phyloP scores from a whole-genome alignment of 2,797 vertebrate species.

The Falco cherrug region DNA sequence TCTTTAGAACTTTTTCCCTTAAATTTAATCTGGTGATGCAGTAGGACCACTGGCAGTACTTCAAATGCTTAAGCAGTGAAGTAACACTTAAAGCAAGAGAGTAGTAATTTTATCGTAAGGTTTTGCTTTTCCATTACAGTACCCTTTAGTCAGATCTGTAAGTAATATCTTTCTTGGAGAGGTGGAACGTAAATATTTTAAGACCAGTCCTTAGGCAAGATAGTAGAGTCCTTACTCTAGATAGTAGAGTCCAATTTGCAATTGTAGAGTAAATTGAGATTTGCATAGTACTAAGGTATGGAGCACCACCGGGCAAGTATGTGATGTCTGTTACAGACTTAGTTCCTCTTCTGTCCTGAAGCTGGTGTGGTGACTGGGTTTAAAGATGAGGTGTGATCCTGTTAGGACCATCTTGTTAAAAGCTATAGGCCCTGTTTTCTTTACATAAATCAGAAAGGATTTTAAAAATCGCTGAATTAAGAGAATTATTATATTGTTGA shows the following conservation, averaged over 20 bases:
- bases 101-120: not conserved
- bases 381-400: not conserved
- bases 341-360: not conserved
- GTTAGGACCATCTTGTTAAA: not conserved
- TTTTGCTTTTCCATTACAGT: not conserved
- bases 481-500: not conserved
- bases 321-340: not conserved
- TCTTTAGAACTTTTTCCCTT: not conserved
- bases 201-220: not conserved
- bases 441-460: not conserved
- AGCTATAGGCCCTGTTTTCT: not conserved
- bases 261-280: not conserved
- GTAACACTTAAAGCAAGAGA: not conserved
- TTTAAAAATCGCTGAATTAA: not conserved
- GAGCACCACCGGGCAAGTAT: not conserved
- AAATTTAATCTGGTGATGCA: not conserved
- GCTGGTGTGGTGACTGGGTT: not conserved
- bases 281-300: rapidly evolving
- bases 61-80: not conserved
- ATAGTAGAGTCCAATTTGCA: not conserved
- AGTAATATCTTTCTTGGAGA: not conserved
- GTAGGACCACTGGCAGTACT: not conserved
- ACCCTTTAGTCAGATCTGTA: not conserved
- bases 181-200: not conserved
- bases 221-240: not conserved